Evolutionary conservation across 2,797 vertebrate species (phyloP), one percentile per base, ranked within the genome.

Genomic region (Allobates femoralis): DNA sequence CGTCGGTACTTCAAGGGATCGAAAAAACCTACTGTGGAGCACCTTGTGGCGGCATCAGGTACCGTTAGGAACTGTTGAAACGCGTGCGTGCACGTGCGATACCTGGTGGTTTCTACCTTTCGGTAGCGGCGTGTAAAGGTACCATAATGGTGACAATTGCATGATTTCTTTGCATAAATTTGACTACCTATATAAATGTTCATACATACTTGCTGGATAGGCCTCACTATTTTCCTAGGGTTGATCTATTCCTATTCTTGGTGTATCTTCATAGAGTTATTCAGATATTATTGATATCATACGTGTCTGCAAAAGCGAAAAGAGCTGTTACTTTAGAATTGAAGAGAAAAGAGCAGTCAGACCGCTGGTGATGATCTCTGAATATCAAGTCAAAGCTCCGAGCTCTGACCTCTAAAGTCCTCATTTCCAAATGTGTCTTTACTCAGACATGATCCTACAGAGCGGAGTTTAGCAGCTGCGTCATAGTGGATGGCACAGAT

Each of bases 401-500:
- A 77, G 75, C 18, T 3, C 46, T 30, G 26, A 14, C 71, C 46
- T 58, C 3, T 6, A 58, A 41, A 23, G 71, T 19, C 62, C 34
- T 62, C 34, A 53, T 75, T 19, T 30, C 5, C 21, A 76, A 34
- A 41, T 19, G 30, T 79, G 5, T 37, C 64, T 85, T 66, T 69
- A 50, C 56, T n/a, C 32, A 78, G 55, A 28, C 16, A 41, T 28
- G 32, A 69, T 85, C 62, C 67, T 69, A 23, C 41, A 64, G 28
- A 76, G 26, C 18, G 8, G 41, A 84, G 75, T 30, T 84, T 76
- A 76, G 34, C 26, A 21, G 2, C 34, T 41, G 41, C 56, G 58
- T 84, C 82, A 85, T 79, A 26, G 28, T 66, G 50, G 60, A 62
- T 64, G 58, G 51, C 73, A 84, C 83, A 34, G n/a, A 53, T 64